Conservation (phyloP, 2,113 vertebrate species). For the Heterotis niloticus region DNA sequence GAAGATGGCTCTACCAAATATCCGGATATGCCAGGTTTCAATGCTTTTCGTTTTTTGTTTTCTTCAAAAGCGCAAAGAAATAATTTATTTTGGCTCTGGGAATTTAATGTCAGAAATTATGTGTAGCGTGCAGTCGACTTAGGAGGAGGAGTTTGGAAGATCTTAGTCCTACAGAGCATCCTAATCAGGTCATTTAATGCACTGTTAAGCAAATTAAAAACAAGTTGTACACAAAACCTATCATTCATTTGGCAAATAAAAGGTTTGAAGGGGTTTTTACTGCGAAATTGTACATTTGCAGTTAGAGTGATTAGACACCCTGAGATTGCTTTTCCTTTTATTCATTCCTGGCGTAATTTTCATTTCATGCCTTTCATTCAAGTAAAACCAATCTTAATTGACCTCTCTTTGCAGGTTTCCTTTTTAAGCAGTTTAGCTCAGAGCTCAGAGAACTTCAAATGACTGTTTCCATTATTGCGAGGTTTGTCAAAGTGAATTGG, state of each 20-base stretch:
- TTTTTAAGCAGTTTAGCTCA: conserved; percentile 47
- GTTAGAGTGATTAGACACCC: conserved; percentile 49
- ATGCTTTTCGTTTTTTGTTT: too few species aligned
- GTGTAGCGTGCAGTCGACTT: too few species aligned
- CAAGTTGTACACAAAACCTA: conserved; percentile 40
- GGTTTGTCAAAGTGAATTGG: not conserved
- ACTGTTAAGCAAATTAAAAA: conserved; percentile 58
- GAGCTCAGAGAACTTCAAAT: conserved; percentile 30
- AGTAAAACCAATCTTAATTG: conserved; percentile 20
- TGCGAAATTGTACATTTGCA: conserved; percentile 50
- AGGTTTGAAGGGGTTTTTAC: conserved; percentile 43
- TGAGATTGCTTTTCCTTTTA: conserved; percentile 27
- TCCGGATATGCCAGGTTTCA: too few species aligned
- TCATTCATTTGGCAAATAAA: conserved; percentile 48
- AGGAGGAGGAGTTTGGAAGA: not conserved
- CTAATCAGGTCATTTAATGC: conserved; percentile 57
- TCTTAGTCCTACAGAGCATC: not conserved
- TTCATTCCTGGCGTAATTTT: conserved; percentile 5
- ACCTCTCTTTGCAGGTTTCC: not conserved
- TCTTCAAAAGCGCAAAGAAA: too few species aligned
- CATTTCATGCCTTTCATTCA: not conserved
- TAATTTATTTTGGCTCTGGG: too few species aligned
- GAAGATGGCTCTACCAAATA: too few species aligned
- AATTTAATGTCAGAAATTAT: too few species aligned
- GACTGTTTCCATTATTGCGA: conserved; percentile 6